Base-by-base conservation (phyloP, 2,888 invertebrate species). In the Melieria omissa region DNA sequence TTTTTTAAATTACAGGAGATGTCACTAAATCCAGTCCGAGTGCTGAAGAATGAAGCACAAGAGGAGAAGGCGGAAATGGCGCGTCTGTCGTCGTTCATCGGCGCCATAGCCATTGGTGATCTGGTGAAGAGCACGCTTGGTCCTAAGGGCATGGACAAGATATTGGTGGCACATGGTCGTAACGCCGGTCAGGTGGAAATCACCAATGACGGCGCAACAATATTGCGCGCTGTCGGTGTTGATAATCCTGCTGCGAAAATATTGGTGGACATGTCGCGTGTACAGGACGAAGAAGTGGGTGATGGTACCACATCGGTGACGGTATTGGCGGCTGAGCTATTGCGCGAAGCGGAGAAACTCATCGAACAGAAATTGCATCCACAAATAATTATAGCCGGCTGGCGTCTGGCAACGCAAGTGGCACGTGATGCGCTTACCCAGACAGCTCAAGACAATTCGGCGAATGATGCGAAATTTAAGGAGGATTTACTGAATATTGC, bases 261-360 rank as follows among this genome's bases (percentile, higher is more conserved):
- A 82, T 89, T 99, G 65, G 98, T 99, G n/a, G 97, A 99, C 79
- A 98, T 99, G 92, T 95, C 99, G 12, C 95, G 95, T 88, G 97
- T 97, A 4, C 99, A 99, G 86, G 99, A 99, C 88, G 97, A 97
- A 85, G 99, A 99, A 90, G 99, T 99, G 73, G 99, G 99, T 60
- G 99, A 99, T 90, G 99, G 99, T 12, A 99, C 99, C n/a, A 99
- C 99, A 55, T 99, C 99, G 0, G 99, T 99, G 0, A 97, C 98
- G 68, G 99, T 89, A 82, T 73, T 84, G 88, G 99, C 99, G 78
- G 93, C 98, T 66, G 99, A 99, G 88, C 88, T 99, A 65, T 89
- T 99, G 29, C 92, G 94, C 81, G 98, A 98, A 88, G 99, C 99
- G 14, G 99, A 99, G 86, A 93, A 94, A 82, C 88, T 99, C 65